Evolutionary conservation across 1,140 invertebrate genomes (phyloP).

Genomic region (Brachionus sp.): DNA sequence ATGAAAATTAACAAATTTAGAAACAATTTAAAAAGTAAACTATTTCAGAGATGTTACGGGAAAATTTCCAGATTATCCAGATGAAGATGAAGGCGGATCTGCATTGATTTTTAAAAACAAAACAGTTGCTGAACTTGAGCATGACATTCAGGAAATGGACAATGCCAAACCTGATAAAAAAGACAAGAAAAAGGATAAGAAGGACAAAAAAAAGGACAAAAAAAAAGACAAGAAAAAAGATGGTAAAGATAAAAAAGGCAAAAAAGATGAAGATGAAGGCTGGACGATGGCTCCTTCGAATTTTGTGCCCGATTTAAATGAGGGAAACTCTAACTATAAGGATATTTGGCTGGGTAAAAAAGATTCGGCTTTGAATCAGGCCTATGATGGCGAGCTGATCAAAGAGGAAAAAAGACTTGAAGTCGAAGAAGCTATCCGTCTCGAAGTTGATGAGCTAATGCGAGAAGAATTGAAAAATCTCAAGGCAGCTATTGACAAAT

Average conservation of each 20-base stretch:
- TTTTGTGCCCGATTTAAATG: conserved; percentile 55
- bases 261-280: conserved; percentile 60
- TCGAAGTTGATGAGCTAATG: conserved; percentile 78
- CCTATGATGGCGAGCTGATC: conserved; percentile 73
- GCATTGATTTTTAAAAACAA: conserved; percentile 69
- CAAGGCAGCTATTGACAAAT: conserved; percentile 63
- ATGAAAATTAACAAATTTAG: not conserved
- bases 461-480: conserved; percentile 75
- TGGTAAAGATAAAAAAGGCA: conserved; percentile 54
- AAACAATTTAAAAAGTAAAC: not conserved
- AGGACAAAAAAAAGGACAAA: conserved; percentile 51
- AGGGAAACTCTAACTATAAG: conserved; percentile 34
- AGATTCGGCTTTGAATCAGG: conserved; percentile 66
- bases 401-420: conserved; percentile 73
- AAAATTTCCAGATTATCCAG: conserved; percentile 82
- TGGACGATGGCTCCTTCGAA: conserved; percentile 59
- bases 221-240: conserved; percentile 48
- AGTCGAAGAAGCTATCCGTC: conserved; percentile 76
- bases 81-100: conserved; percentile 82
- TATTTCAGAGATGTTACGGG: conserved; percentile 65
- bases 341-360: conserved; percentile 74
- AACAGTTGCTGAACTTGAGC: conserved; percentile 58
- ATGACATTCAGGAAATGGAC: conserved; percentile 55
- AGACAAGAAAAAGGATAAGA: conserved; percentile 52
- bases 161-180: conserved; percentile 53